These are phyloP conservation scores for Eulimnadia texana DNA, from an alignment of 1,140 invertebrate species.

Conservation along the genomic window DNA sequence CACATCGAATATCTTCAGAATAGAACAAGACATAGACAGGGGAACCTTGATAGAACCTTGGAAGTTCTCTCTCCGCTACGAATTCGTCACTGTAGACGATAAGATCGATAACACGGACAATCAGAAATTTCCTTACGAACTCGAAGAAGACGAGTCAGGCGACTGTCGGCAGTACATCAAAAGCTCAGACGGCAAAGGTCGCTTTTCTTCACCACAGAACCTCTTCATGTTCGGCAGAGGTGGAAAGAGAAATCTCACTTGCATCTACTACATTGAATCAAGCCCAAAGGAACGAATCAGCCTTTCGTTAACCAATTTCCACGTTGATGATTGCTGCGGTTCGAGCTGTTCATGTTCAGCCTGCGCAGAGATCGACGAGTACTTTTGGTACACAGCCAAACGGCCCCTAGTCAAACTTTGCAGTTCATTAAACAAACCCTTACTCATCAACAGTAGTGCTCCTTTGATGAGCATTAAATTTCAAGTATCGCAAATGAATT, in stretches of 20 bases:
- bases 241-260: constrained; percentile 19
- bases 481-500: constrained; percentile 11
- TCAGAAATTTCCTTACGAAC: background rate
- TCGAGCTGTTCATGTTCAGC: background rate
- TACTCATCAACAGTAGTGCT: background rate
- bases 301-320: background rate
- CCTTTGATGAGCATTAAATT: constrained; percentile 3
- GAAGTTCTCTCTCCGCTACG: constrained; percentile 2
- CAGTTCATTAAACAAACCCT: constrained; percentile 1
- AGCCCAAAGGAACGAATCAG: constrained; percentile 17
- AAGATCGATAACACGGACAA: background rate
- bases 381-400: background rate
- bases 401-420: background rate
- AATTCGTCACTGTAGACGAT: constrained; percentile 1
- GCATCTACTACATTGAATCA: constrained; percentile 22
- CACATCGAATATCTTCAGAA: background rate
- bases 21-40: background rate
- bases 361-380: background rate
- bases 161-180: background rate
- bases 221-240: constrained; percentile 24
- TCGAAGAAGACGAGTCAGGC: background rate
- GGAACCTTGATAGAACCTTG: background rate
- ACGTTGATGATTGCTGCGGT: background rate
- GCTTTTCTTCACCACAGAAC: constrained; percentile 22
- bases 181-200: constrained; percentile 14